A percentile compares a stretch with the other conserved stretches of the same genome.
Conservation (phyloP, 2,113 vertebrate species). For the Sylvilagus bachmani region DNA sequence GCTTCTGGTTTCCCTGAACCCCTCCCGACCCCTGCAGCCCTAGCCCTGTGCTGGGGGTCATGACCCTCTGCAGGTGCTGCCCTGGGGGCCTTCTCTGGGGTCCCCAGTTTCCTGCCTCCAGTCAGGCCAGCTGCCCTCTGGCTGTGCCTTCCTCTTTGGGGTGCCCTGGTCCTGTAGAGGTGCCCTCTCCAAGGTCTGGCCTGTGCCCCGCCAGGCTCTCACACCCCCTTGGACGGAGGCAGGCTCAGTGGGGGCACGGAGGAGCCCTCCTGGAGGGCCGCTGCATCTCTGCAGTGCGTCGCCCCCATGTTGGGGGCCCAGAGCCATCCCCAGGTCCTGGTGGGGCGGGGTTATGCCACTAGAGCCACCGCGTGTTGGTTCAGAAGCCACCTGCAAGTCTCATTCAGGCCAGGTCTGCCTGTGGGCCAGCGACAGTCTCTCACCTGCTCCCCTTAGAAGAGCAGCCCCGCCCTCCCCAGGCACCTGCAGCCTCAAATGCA, state of each 20-base stretch:
- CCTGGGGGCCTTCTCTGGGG: background rate
- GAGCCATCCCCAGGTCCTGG: background rate
- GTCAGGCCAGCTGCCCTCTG: background rate
- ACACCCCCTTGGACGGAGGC: too few species aligned
- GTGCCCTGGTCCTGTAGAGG: background rate
- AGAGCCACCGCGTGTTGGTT: background rate
- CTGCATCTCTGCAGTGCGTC: background rate
- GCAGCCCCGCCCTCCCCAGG: background rate
- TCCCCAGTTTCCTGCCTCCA: background rate
- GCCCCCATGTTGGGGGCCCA: background rate
- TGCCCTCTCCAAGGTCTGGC: background rate
- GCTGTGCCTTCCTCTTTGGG: background rate
- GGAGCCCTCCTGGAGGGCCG: too few species aligned
- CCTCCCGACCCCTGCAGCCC: background rate
- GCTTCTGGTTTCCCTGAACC: background rate
- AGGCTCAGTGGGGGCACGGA: background rate
- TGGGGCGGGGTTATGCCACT: background rate
- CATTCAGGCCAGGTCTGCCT: background rate
- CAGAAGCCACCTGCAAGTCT: background rate
- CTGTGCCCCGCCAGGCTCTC: background rate
- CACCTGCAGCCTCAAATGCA: background rate
- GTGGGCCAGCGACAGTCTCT: background rate
- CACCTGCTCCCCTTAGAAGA: background rate
- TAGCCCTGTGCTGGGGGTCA: background rate
- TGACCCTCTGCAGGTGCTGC: too few species aligned